These are phyloP conservation scores for Sebastes hubbsi DNA, from an alignment of 2,797 vertebrate genomes.

Conservation along the genomic window DNA sequence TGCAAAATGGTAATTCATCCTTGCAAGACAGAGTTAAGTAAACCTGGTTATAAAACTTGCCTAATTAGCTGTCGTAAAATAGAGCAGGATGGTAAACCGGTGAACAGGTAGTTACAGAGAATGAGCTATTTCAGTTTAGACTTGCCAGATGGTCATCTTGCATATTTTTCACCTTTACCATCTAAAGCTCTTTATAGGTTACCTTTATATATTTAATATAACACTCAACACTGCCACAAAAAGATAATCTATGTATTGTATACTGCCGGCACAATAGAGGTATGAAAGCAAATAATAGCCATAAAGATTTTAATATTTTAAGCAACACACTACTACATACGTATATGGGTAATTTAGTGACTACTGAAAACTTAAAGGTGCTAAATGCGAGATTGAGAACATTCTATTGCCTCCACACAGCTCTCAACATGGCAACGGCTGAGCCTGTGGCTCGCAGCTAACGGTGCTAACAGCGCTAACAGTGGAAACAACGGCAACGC, in stretches of 20 bases:
- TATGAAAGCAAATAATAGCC: background rate
- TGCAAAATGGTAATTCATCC: slow-evolving; percentile 80
- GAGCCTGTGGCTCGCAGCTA: too few relatives aligned
- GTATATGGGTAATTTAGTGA: background rate
- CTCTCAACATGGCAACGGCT: too few relatives aligned
- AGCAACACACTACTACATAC: too few relatives aligned
- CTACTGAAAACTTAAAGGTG: background rate
- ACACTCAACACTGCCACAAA: background rate
- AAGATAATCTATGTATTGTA: background rate
- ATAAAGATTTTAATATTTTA: background rate
- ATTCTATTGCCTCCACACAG: too few relatives aligned
- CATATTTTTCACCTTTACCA: slow-evolving; percentile 10
- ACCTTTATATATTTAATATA: background rate
- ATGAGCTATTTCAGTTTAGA: slow-evolving; percentile 19
- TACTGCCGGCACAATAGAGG: background rate
- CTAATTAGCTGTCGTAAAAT: slow-evolving; percentile 77
- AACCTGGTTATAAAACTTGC: slow-evolving; percentile 77
- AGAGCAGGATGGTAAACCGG: slow-evolving; percentile 60
- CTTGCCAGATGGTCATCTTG: background rate
- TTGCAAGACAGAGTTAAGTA: slow-evolving; percentile 78
- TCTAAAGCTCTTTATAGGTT: background rate
- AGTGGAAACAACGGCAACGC: too few relatives aligned
- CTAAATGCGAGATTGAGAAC: too few relatives aligned
- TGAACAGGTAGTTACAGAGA: slow-evolving; percentile 51
- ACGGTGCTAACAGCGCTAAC: too few relatives aligned